Percentiles rank a stretch among this genome's conserved stretches.
These are phyloP conservation scores for Stenotaenia linearis DNA, from an alignment of 2,888 invertebrate genomes.

Conservation along the genomic window DNA sequence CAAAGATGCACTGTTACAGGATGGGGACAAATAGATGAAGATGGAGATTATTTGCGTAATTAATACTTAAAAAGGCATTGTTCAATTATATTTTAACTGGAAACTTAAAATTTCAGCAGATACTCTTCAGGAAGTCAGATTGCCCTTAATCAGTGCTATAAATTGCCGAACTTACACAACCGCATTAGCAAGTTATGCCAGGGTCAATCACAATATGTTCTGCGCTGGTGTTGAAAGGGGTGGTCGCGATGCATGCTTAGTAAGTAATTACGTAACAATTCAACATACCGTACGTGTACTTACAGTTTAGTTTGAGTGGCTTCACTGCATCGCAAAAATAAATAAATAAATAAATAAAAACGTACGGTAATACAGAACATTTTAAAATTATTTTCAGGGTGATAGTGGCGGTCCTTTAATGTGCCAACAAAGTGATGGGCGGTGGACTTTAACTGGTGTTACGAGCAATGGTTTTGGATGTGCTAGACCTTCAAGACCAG, in stretches of 20 bases:
- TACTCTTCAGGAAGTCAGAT: slow-evolving; percentile 72
- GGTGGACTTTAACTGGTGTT: slow-evolving; percentile 55
- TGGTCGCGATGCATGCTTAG: slow-evolving; percentile 72
- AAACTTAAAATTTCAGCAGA: slow-evolving; percentile 56
- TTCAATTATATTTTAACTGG: too few species aligned
- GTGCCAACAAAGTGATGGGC: slow-evolving; percentile 50
- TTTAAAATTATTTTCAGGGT: slow-evolving; percentile 36
- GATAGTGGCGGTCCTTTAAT: slow-evolving; percentile 37
- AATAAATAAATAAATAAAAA: not conserved
- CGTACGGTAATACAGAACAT: not conserved
- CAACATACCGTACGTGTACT: too few species aligned
- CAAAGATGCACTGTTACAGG: slow-evolving; percentile 70
- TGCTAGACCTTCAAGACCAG: slow-evolving; percentile 69
- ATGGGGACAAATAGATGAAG: slow-evolving; percentile 74
- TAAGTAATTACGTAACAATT: slow-evolving; percentile 43
- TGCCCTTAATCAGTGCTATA: slow-evolving; percentile 69
- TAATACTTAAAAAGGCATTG: slow-evolving; percentile 22
- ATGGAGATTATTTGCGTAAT: slow-evolving; percentile 74
- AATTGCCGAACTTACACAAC: slow-evolving; percentile 69
- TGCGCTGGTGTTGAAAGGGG: slow-evolving; percentile 74
- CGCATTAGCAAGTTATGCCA: slow-evolving; percentile 63
- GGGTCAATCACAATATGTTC: slow-evolving; percentile 73
- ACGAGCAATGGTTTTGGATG: slow-evolving; percentile 77
- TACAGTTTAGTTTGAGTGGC: not conserved
- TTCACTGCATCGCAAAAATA: not conserved